Evolutionary conservation across 2,113 vertebrate genomes (phyloP), one percentile per base, ranked within the genome.

Genomic region (Elephantulus edwardii): DNA sequence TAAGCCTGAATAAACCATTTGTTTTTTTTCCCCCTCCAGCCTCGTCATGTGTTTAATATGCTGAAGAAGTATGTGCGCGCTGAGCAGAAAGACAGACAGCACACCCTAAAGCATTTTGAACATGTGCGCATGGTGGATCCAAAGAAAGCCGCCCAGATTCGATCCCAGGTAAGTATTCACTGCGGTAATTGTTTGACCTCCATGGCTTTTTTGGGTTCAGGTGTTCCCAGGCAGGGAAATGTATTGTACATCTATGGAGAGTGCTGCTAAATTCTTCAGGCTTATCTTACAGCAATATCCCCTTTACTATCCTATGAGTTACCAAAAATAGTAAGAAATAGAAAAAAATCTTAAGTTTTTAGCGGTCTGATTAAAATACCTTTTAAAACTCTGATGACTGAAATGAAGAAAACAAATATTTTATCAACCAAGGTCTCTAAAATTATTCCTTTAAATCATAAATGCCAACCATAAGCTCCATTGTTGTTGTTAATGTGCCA

Each of bases 41-140:
- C 99, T 74, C 99, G 98, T 93, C 99, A 99, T 0, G 99, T 99
- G 8, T 99, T 99, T 97, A 99, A 98, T 96, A 98, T 99, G 97
- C 93, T 99, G 93, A 99, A 99, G 98, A 99, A 99, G 96, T 99
- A 99, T 0, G 98, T 99, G n/a, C 99, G 99, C 0, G 99, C 99
- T 0, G 99, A 99, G 96, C 99, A 99, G 98, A 99, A 99, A 71
- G 99, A 99, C 97, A 96, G 99, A 8, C 99, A 99, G 93, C 99
- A 99, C 96, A 99, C 99, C 33, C 98, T 99, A 2, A 99, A 99
- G 95, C 99, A 99, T 97, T 99, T 99, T 0, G 99, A 99, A 71
- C 99, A 99, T 0, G 99, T 99, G 52, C 99, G 99, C 91, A 99
- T 99, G 98, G 99, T 99, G 79, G 99, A 99, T 88, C 99, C 99